These are phyloP conservation scores for Ophion costatus DNA, from an alignment of 2,888 invertebrate genomes.

Conservation along the genomic window DNA sequence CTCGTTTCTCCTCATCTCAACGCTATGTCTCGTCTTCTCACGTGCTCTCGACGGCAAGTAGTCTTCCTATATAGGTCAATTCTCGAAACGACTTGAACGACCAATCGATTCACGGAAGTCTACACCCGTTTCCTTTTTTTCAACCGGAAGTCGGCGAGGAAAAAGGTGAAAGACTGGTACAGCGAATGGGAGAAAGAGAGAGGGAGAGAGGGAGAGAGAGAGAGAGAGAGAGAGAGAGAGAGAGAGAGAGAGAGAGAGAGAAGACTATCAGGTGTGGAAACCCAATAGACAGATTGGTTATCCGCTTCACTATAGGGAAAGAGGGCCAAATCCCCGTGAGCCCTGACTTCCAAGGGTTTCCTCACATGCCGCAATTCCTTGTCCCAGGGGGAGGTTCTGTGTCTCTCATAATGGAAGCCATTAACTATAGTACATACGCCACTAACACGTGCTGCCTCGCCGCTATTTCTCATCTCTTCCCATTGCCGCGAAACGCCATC, in stretches of 20 bases:
- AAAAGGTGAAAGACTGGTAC: neutral
- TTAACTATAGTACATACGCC: slow-evolving; percentile 75
- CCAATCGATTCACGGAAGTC: neutral
- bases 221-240: too few species aligned
- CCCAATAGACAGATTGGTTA: slow-evolving; percentile 10
- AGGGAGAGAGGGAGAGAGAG: too few species aligned
- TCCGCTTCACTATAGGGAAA: neutral
- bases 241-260: neutral
- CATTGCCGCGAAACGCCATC: slow-evolving; percentile 4
- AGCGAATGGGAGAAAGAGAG: too few species aligned
- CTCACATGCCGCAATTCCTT: slow-evolving; percentile 9
- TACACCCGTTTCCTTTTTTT: neutral
- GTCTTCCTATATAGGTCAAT: neutral
- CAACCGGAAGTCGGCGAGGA: neutral
- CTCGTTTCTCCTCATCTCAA: neutral
- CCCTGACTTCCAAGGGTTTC: slow-evolving; percentile 6
- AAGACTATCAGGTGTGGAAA: neutral
- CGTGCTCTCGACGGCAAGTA: neutral
- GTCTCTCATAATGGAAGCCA: slow-evolving; percentile 76
- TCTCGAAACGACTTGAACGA: neutral
- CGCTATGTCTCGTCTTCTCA: neutral
- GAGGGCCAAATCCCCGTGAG: neutral
- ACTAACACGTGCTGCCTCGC: slow-evolving; percentile 74
- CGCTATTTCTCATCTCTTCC: slow-evolving; percentile 77
- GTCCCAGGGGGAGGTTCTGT: slow-evolving; percentile 30